Percentiles rank a stretch among this genome's conserved stretches.
Conservation (phyloP, 1,140 invertebrate genomes). For the Phymastichus coffea region DNA sequence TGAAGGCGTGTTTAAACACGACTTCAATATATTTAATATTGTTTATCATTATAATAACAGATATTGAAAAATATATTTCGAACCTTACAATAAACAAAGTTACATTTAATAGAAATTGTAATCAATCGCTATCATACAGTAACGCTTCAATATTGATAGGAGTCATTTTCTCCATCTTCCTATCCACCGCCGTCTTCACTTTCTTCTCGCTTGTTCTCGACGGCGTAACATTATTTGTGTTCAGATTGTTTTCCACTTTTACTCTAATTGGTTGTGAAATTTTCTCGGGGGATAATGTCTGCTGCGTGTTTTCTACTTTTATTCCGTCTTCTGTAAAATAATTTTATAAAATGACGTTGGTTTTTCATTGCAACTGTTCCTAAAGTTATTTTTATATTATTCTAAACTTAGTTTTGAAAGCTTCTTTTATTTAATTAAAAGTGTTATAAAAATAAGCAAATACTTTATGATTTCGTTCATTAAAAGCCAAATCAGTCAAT, state of each 20-base stretch:
- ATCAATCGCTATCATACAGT: slow-evolving; percentile 23
- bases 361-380: too few relatives aligned
- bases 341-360: too few relatives aligned
- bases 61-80: neutral
- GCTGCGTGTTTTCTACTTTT: neutral
- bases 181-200: slow-evolving; percentile 27
- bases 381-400: too few relatives aligned
- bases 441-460: too few relatives aligned
- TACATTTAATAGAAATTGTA: too few relatives aligned
- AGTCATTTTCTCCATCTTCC: slow-evolving; percentile 29
- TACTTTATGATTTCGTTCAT: too few relatives aligned
- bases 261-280: slow-evolving; percentile 8
- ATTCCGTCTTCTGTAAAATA: too few relatives aligned
- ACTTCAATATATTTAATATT: slow-evolving; percentile 16
- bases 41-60: neutral
- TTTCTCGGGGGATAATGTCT: slow-evolving; percentile 20
- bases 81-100: neutral
- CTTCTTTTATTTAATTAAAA: too few relatives aligned
- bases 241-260: slow-evolving; percentile 22
- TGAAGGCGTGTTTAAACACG: too few relatives aligned
- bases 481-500: too few relatives aligned
- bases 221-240: slow-evolving; percentile 12
- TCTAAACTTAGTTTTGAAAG: too few relatives aligned
- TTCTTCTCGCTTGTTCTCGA: slow-evolving; percentile 29
- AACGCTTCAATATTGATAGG: slow-evolving; percentile 35